Evolutionary conservation across 2,797 vertebrate species (phyloP), one percentile per base, ranked within the genome.

Genomic region (Peromyscus melanophrys): DNA sequence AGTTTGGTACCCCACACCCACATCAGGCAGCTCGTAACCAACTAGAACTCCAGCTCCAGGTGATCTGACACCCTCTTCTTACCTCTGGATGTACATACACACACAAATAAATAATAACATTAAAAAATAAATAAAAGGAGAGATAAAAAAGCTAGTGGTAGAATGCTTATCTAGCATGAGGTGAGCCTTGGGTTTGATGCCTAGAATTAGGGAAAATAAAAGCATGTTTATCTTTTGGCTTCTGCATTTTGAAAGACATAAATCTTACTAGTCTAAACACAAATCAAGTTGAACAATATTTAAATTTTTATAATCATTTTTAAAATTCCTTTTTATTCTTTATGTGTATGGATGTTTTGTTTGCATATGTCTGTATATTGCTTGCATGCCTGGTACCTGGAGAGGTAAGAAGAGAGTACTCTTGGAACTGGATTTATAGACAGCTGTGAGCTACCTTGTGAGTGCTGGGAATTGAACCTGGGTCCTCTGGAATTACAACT

Each of bases 231-330:
- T 19, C 21, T n/a, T 76, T 76, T 76, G 37, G 57, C 71, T 92
- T 95, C 43, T 87, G 59, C 43, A 78, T 37, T 95, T 96, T 92
- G 52, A 95, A 90, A 92, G 49, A 84, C 76, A 94, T 27, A 95
- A 63, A 57, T 40, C 31, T 43, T 57, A 89, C 40, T 29, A 89
- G n/a, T 75, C 37, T 59, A 59, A 89, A 96, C 9, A 96, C 21
- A 89, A 96, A 87, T 31, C 25, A 88, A 40, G 29, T 34, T 55
- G 55, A 40, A 67, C 23, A 57, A 67, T 77, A 86, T 29, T 16
- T 82, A 81, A 90, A 90, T 84, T 89, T 57, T 81, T 55, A n/a
- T n/a, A n/a, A 55, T 55, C 29, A 49, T 49, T 49, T 65, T 52
- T 25, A 9, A n/a, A 52, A 46, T 65, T 61, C 61, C 11, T 61